These are phyloP conservation scores for Latrodectus elegans DNA, from an alignment of 2,888 invertebrate species.

Conservation along the genomic window DNA sequence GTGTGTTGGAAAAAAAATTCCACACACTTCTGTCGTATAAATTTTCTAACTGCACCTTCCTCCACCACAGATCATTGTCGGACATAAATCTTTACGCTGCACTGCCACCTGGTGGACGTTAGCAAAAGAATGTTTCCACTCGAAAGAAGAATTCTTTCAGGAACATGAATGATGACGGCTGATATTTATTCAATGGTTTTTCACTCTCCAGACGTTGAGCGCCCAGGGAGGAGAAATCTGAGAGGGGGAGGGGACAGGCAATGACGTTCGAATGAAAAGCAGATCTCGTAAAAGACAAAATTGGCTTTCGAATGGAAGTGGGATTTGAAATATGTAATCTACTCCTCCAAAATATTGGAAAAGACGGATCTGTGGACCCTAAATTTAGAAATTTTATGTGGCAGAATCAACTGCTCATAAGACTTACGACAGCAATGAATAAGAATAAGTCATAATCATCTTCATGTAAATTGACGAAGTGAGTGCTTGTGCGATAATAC, in stretches of 20 bases:
- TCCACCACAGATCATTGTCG: neutral
- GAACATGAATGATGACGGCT: constrained; percentile 28
- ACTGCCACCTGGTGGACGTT: constrained; percentile 1
- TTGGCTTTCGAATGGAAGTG: constrained; percentile 40
- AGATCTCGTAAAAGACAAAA: constrained; percentile 30
- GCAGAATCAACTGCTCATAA: neutral
- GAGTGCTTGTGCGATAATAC: neutral
- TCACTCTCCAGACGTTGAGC: neutral
- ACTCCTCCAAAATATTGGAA: constrained; percentile 6
- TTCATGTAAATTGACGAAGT: neutral
- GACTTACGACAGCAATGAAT: neutral
- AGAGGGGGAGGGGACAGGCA: no score
- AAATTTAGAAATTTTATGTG: constrained; percentile 1
- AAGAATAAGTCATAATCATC: neutral
- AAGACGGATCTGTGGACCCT: neutral
- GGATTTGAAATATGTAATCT: constrained; percentile 44
- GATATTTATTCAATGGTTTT: constrained; percentile 55
- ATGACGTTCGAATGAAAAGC: constrained; percentile 1
- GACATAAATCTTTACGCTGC: neutral
- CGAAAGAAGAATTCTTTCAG: neutral
- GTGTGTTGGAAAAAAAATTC: neutral
- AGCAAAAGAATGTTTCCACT: neutral
- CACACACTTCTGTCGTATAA: constrained; percentile 1
- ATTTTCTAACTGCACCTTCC: neutral
- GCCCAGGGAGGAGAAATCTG: no score